A percentile compares a stretch with the other conserved stretches of the same genome.
These are phyloP conservation scores for Apeltes quadracus DNA, from an alignment of 2,113 vertebrate species.

Conservation along the genomic window DNA sequence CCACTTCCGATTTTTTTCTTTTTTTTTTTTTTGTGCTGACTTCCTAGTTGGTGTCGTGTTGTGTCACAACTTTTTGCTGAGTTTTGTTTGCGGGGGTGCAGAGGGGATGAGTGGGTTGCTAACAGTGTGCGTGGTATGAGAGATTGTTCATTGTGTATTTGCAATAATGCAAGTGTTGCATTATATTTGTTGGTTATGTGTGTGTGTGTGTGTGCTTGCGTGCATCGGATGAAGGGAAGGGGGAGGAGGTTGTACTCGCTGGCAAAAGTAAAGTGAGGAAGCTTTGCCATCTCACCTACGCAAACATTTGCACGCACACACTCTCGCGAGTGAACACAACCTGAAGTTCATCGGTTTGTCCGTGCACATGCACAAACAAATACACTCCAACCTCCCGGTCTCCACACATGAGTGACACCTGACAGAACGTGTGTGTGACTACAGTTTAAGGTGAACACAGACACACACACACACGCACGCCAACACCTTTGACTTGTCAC, in stretches of 20 bases:
- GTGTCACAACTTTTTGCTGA: slow-evolving; percentile 72
- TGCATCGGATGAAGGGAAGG: not conserved
- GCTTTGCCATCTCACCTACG: not conserved
- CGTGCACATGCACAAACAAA: not conserved
- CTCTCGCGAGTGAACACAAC: not conserved
- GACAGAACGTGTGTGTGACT: slow-evolving; percentile 55
- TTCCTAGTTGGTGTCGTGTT: slow-evolving; percentile 68
- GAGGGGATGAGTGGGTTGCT: slow-evolving; percentile 20
- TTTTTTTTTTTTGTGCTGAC: slow-evolving; percentile 77
- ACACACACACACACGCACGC: slow-evolving; percentile 15
- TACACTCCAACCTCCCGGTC: slow-evolving; percentile 8
- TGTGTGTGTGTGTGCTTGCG: not conserved
- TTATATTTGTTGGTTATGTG: not conserved
- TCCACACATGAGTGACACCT: slow-evolving; percentile 47
- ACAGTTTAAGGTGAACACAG: slow-evolving; percentile 37
- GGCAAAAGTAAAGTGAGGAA: not conserved
- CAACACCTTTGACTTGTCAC: slow-evolving; percentile 53
- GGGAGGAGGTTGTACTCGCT: not conserved
- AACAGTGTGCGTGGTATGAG: slow-evolving; percentile 6
- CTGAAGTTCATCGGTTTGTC: not conserved
- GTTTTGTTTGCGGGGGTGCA: slow-evolving; percentile 38
- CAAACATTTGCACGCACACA: slow-evolving; percentile 1
- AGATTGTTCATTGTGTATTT: slow-evolving; percentile 16
- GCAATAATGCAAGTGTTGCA: not conserved
- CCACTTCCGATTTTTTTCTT: slow-evolving; percentile 45